A percentile compares a stretch with the other conserved stretches of the same genome.
Conservation (phyloP, 2,888 invertebrate genomes). For the Polymixis flavicincta region DNA sequence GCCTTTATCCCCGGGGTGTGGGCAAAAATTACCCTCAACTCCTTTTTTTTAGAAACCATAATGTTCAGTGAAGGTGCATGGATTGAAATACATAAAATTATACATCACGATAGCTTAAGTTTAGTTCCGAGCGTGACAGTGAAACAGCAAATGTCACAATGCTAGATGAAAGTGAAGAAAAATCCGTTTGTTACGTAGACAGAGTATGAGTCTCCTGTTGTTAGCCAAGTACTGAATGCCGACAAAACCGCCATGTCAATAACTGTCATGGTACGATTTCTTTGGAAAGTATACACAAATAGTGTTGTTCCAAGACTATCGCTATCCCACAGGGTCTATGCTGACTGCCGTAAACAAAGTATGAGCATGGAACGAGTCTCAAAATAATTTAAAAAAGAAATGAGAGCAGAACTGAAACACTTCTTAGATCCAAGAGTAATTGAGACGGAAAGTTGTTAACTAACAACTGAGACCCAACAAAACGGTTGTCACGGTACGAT, state of each 20-base stretch:
- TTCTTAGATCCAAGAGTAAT: background rate
- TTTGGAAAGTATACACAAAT: background rate
- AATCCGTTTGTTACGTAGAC: conserved; percentile 37
- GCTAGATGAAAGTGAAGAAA: conserved; percentile 50
- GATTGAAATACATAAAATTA: background rate
- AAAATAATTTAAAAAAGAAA: background rate
- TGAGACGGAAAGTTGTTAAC: background rate
- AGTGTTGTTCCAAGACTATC: background rate
- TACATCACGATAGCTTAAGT: background rate
- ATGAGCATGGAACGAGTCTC: background rate
- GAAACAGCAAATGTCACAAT: conserved; percentile 35
- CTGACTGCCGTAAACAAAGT: background rate
- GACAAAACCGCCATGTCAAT: background rate
- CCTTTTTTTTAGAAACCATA: background rate
- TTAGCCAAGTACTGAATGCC: background rate
- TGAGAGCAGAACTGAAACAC: background rate
- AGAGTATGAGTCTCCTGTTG: background rate
- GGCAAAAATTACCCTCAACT: background rate
- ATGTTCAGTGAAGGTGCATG: background rate
- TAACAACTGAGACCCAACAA: background rate
- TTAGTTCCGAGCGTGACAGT: conserved; percentile 8
- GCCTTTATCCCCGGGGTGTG: background rate
- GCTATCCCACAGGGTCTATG: background rate
- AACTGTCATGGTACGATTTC: background rate
- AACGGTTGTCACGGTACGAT: background rate